Percentiles rank a stretch among this genome's conserved stretches.
Evolutionary conservation across 2,888 invertebrate species (phyloP).

Genomic region (Parapristionchus giblindavisi): DNA sequence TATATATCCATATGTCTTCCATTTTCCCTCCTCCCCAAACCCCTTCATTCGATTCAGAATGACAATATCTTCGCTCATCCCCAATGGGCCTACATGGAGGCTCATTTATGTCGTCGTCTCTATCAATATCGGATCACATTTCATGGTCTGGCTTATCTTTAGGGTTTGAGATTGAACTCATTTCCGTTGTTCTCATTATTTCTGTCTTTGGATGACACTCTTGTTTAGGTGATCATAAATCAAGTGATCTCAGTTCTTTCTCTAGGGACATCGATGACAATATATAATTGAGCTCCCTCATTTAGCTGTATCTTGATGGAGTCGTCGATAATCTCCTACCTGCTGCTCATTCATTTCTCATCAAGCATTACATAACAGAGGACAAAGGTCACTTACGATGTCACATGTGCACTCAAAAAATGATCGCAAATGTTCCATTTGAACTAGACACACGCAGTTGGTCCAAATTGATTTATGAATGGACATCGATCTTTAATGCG

Average conservation of each 20-base stretch:
- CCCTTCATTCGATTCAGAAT: background rate
- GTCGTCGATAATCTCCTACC: constrained; percentile 66
- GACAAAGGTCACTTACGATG: constrained; percentile 48
- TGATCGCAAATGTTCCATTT: too few relatives aligned
- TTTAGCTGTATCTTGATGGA: constrained; percentile 61
- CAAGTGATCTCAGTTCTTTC: too few relatives aligned
- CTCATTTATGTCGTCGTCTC: constrained; percentile 34
- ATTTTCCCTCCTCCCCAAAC: background rate
- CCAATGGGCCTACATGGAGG: constrained; percentile 13
- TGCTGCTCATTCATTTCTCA: constrained; percentile 57
- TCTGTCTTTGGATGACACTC: background rate
- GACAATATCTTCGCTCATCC: background rate
- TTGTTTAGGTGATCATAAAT: too few relatives aligned
- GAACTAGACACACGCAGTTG: too few relatives aligned
- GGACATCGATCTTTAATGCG: too few relatives aligned
- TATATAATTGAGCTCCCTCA: too few relatives aligned
- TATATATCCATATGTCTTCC: background rate
- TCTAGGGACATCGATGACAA: too few relatives aligned
- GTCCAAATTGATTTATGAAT: too few relatives aligned
- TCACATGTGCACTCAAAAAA: too few relatives aligned
- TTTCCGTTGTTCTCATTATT: background rate
- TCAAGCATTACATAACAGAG: constrained; percentile 50
- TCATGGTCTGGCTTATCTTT: constrained; percentile 30
- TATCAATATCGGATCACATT: constrained; percentile 39
- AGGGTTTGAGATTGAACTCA: too few relatives aligned